Percentiles rank a stretch among this genome's conserved stretches.
phyloP scores from a whole-genome alignment of 2,797 vertebrate genomes.

The Cossypha caffra region DNA sequence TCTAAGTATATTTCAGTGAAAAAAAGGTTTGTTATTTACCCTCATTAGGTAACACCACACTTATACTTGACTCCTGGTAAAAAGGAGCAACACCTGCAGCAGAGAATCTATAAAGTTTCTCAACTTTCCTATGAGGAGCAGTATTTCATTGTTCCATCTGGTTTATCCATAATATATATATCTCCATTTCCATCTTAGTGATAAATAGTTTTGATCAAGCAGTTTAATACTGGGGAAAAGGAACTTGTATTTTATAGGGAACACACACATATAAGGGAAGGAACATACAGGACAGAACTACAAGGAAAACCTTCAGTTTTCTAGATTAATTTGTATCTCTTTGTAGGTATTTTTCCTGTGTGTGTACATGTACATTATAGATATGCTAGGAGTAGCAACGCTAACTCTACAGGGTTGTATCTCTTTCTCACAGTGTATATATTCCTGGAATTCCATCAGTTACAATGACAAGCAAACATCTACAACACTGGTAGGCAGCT shows the following conservation, averaged over 20 bases:
- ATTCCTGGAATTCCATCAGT: not conserved
- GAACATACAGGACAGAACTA: not conserved
- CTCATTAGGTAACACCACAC: not conserved
- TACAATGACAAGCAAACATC: not conserved
- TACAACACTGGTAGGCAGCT: not conserved
- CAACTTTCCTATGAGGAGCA: not conserved
- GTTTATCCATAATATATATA: not conserved
- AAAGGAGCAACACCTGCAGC: not conserved
- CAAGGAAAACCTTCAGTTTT: not conserved
- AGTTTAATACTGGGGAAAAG: not conserved
- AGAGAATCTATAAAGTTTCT: not conserved
- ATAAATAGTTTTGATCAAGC: not conserved
- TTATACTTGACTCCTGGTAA: not conserved
- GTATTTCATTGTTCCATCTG: not conserved
- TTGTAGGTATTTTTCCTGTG: not conserved
- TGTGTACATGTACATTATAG: not conserved
- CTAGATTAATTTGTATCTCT: not conserved
- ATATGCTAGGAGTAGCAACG: not conserved
- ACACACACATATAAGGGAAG: not conserved
- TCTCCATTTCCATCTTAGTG: not conserved
- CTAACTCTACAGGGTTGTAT: not conserved
- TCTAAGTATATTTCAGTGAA: not conserved
- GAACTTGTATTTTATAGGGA: not conserved
- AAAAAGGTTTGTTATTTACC: not conserved
- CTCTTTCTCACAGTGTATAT: not conserved